Conservation (phyloP, 2,113 vertebrate species). For the Pan paniscus region DNA sequence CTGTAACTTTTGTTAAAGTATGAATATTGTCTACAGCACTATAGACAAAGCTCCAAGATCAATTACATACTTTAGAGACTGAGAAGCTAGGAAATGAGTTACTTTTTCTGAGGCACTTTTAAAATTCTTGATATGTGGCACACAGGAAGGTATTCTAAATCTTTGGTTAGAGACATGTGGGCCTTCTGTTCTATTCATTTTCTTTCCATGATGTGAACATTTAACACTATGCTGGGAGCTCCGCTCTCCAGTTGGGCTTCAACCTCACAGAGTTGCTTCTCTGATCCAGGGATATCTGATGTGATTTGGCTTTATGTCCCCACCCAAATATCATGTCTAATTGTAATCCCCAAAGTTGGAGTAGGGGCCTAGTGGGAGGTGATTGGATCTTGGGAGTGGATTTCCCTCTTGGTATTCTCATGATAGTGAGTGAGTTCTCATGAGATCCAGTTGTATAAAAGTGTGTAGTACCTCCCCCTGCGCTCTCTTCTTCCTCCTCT, state of each 20-base stretch:
- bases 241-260: background rate
- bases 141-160: background rate
- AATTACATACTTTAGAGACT: background rate
- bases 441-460: too few relatives aligned
- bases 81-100: background rate
- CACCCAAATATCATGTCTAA: too few relatives aligned
- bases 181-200: background rate
- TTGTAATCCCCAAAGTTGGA: too few relatives aligned
- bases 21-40: background rate
- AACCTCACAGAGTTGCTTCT: background rate
- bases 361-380: too few relatives aligned
- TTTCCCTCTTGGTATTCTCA: too few relatives aligned
- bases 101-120: background rate
- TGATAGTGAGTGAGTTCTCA: too few relatives aligned
- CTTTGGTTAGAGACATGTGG: rapidly evolving
- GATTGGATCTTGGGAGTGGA: too few relatives aligned
- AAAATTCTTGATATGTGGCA: background rate
- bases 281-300: too few relatives aligned
- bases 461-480: too few relatives aligned
- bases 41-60: background rate
- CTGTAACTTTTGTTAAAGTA: background rate
- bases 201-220: background rate
- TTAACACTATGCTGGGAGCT: background rate
- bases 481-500: too few relatives aligned
- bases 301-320: too few relatives aligned